phyloP scores from a whole-genome alignment of 2,797 vertebrate genomes.

The Stomatorhinus walkeri region DNA sequence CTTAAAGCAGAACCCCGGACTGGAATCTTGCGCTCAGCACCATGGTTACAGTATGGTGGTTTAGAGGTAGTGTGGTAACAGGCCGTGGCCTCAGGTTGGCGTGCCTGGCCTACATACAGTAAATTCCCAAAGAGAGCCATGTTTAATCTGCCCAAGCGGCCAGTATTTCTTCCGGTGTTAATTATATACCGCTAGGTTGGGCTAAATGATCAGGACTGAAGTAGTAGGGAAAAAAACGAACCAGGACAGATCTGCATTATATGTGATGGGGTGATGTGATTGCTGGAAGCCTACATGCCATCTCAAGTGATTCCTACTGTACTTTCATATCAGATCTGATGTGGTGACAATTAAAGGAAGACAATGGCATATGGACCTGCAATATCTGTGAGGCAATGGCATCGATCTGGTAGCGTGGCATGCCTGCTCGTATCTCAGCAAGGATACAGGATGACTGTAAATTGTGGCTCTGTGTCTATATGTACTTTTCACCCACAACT shows the following conservation, averaged over 20 bases:
- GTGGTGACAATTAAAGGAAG: background rate
- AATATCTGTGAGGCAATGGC: background rate
- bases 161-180: background rate
- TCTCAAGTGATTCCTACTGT: background rate
- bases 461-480: background rate
- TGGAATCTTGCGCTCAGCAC: background rate
- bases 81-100: background rate
- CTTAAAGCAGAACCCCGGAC: background rate
- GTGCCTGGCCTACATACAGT: background rate
- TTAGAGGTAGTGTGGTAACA: background rate
- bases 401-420: background rate
- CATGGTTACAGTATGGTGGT: background rate
- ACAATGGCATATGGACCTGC: background rate
- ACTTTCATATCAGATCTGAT: background rate
- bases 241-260: no score
- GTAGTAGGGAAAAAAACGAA: background rate
- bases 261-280: background rate
- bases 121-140: background rate
- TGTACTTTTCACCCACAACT: background rate
- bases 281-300: background rate
- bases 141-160: background rate
- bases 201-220: background rate
- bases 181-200: background rate
- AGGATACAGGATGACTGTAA: conserved; percentile 1
- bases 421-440: background rate